These are phyloP conservation scores for Adelognathus sp. DNA, from an alignment of 2,888 invertebrate genomes.

Conservation along the genomic window DNA sequence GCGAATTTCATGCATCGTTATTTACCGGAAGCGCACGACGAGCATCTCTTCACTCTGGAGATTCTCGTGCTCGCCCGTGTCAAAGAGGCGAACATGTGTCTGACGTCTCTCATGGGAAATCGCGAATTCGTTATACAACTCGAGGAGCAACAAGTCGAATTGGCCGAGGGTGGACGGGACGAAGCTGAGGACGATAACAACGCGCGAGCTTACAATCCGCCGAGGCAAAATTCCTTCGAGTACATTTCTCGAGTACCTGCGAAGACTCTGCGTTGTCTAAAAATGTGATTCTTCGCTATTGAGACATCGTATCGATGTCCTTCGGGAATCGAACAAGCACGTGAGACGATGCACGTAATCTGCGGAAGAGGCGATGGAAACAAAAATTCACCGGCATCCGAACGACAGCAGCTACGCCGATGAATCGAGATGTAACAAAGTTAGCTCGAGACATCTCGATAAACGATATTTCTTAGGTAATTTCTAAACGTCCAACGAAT, in stretches of 20 bases:
- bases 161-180: conserved; percentile 53
- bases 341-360: not conserved
- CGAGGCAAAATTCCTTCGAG: conserved; percentile 84
- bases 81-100: conserved; percentile 83
- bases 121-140: conserved; percentile 77
- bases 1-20: conserved; percentile 91
- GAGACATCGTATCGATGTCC: not conserved
- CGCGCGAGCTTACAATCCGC: conserved; percentile 80
- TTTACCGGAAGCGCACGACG: conserved; percentile 88
- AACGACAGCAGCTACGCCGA: not conserved
- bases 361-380: not conserved
- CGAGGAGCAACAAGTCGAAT: conserved; percentile 65
- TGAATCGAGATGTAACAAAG: not conserved
- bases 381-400: too few relatives aligned
- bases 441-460: not conserved
- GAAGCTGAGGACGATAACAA: conserved; percentile 79
- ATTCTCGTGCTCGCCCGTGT: conserved; percentile 83
- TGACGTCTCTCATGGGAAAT: conserved; percentile 82
- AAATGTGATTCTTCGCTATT: conserved; percentile 83
- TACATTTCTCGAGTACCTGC: conserved; percentile 88
- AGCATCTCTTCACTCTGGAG: conserved; percentile 91
- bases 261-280: conserved; percentile 90
- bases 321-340: not conserved
- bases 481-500: not conserved
- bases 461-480: not conserved